phyloP scores from a whole-genome alignment of 2,888 invertebrate genomes.

The Tuta absoluta region DNA sequence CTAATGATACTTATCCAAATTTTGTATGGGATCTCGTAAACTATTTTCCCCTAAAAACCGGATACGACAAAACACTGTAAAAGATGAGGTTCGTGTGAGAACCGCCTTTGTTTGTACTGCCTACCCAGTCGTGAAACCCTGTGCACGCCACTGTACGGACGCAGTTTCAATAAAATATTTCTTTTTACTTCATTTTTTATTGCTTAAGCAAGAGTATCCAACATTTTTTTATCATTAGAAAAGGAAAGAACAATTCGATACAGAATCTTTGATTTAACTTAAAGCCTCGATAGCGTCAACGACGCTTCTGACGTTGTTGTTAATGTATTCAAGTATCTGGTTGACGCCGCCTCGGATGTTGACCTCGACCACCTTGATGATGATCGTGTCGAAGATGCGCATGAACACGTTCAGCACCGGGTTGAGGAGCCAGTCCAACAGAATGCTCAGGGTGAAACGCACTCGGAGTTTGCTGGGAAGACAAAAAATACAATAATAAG shows the following conservation, averaged over 20 bases:
- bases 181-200: no score
- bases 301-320: constrained; percentile 55
- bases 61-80: no score
- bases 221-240: no score
- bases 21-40: no score
- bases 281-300: constrained; percentile 54
- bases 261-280: constrained; percentile 38
- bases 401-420: constrained; percentile 68
- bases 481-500: background rate
- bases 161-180: no score
- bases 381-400: constrained; percentile 69
- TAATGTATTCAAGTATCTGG: constrained; percentile 56
- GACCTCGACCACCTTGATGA: constrained; percentile 66
- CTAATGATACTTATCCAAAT: no score
- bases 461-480: constrained; percentile 67
- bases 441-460: constrained; percentile 71
- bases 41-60: no score
- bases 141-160: no score
- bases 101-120: no score
- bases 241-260: background rate
- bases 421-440: constrained; percentile 76
- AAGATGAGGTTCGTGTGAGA: no score
- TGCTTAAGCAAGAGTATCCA: no score
- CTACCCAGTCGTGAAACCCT: no score
- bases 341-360: constrained; percentile 61